Percentiles rank a stretch among this genome's conserved stretches.
These are phyloP conservation scores for Pseudochromis fuscus DNA, from an alignment of 2,797 vertebrate species.

Conservation along the genomic window DNA sequence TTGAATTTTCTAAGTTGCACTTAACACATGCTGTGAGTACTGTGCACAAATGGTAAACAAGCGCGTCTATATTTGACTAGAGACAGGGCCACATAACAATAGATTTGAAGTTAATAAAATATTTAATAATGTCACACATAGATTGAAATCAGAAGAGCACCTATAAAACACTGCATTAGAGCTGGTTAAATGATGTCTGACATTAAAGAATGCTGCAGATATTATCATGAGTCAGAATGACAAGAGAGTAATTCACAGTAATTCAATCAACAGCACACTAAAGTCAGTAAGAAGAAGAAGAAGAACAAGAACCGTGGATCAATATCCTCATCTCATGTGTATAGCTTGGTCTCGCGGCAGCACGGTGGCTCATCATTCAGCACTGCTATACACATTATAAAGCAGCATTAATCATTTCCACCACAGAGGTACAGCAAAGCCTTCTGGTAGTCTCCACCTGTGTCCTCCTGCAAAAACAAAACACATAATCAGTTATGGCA, in stretches of 20 bases:
- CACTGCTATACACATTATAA: conserved; percentile 29
- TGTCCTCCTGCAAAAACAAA: conserved; percentile 88
- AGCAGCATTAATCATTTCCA: conserved; percentile 85
- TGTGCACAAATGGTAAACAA: conserved; percentile 4
- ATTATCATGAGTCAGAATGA: conserved; percentile 28
- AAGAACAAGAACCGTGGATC: conserved; percentile 39
- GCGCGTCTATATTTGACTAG: too few relatives aligned
- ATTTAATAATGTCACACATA: conserved; percentile 3
- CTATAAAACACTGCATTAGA: too few relatives aligned
- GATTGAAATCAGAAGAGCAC: too few relatives aligned
- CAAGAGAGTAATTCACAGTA: conserved; percentile 45
- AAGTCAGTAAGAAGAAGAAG: conserved; percentile 43
- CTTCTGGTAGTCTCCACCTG: conserved; percentile 93
- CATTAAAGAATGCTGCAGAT: conserved; percentile 14
- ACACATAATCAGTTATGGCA: not conserved
- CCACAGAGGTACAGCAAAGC: conserved; percentile 92
- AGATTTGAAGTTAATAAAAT: too few relatives aligned
- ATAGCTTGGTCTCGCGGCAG: conserved; percentile 38
- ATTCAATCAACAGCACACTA: conserved; percentile 54
- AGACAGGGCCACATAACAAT: too few relatives aligned
- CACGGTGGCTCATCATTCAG: conserved; percentile 45
- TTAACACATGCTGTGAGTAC: conserved; percentile 47
- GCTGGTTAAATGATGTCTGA: not conserved
- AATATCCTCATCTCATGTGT: conserved; percentile 45
- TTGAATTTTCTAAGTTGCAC: conserved; percentile 61